Conservation (phyloP, 2,888 invertebrate genomes). For the Tipula vernalis region DNA sequence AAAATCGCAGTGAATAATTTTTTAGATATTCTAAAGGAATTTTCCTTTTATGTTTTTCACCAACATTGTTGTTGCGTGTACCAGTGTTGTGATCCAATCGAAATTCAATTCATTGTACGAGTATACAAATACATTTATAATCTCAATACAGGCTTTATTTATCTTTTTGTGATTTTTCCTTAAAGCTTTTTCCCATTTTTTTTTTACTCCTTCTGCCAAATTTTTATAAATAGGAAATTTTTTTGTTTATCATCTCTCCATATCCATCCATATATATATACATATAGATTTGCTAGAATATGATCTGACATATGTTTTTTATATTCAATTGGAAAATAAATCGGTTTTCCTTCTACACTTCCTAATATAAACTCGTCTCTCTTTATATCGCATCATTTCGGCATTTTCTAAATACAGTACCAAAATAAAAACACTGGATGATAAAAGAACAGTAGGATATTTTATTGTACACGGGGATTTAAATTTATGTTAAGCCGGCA, state of each 20-base stretch:
- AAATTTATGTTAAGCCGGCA: neutral
- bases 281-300: neutral
- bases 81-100: neutral
- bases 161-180: neutral
- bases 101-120: neutral
- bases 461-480: neutral
- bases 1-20: neutral
- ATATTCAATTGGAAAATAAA: slow-evolving; percentile 4
- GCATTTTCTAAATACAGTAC: neutral
- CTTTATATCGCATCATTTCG: neutral
- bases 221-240: neutral
- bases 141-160: neutral
- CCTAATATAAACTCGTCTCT: neutral
- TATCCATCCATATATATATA: neutral
- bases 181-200: neutral
- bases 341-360: neutral
- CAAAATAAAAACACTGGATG: neutral
- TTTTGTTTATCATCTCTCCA: neutral
- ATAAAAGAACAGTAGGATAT: neutral
- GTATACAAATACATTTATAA: neutral
- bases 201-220: neutral
- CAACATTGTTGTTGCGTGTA: neutral
- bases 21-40: neutral
- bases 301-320: slow-evolving; percentile 4
- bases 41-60: neutral